A percentile compares a stretch with the other conserved stretches of the same genome.
These are phyloP conservation scores for Calvadosia cruxmelitensis DNA, from an alignment of 30 jellyfish, hydroid and myxozoan genomes.

Conservation along the genomic window DNA sequence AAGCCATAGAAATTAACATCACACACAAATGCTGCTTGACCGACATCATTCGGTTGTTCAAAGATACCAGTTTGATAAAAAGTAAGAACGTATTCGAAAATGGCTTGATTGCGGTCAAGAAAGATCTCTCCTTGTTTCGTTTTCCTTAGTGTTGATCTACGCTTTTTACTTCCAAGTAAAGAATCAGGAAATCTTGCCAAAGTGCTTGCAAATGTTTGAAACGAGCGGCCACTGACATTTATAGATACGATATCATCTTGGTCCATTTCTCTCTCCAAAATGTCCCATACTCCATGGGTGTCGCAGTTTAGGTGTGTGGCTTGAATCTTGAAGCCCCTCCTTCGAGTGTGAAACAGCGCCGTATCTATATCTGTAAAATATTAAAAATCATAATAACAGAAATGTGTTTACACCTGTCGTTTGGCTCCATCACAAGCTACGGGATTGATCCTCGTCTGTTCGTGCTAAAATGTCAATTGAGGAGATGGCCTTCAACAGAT, in stretches of 20 bases:
- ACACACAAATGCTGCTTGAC: conserved; percentile 49
- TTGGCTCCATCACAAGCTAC: too few species aligned
- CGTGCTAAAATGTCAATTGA: too few species aligned
- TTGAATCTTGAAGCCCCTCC: too few species aligned
- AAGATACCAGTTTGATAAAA: conserved; percentile 88
- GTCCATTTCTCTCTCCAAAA: too few species aligned
- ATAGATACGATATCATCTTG: conserved; percentile 37
- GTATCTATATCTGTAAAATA: too few species aligned
- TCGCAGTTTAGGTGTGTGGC: too few species aligned
- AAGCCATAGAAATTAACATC: conserved; percentile 83
- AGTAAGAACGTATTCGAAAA: conserved; percentile 56
- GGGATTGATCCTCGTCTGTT: too few species aligned
- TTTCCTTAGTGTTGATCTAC: conserved; percentile 35
- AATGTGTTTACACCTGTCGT: too few species aligned
- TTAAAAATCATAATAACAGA: too few species aligned
- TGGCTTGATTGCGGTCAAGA: conserved; percentile 64
- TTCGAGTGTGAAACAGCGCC: too few species aligned
- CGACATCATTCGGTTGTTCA: conserved; percentile 74
- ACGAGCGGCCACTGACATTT: conserved; percentile 79
- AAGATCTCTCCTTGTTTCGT: conserved; percentile 61
- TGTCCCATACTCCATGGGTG: too few species aligned
- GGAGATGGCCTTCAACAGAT: too few species aligned
- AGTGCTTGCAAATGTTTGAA: conserved; percentile 62
- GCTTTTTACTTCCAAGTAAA: conserved; percentile 51
- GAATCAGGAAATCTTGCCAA: conserved; percentile 70